Evolutionary conservation across 2,113 vertebrate genomes (phyloP), one percentile per base, ranked within the genome.

Genomic region (Beaufortia kweichowensis): DNA sequence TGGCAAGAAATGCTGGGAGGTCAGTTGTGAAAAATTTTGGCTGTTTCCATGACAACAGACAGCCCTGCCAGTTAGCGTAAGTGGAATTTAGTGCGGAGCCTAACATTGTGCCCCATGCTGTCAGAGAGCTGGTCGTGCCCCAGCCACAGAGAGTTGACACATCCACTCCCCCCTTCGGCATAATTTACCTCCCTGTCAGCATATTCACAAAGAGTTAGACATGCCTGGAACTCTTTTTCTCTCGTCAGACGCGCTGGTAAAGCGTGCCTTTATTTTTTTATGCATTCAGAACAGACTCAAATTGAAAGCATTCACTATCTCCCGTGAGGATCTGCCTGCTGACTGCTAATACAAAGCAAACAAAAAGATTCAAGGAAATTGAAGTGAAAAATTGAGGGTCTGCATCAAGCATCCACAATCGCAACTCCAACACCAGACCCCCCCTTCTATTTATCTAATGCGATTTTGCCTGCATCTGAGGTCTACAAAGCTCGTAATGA

Each of bases 401-500:
- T 73, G 57, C 35, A 39, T 48, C 9, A 43, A 79, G 63, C 69
- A 29, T 60, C 87, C 61, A 76, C 84, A 87, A 87, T 85, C 79
- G 85, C 83, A 81, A 81, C 87, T 87, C 81, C 83, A 80, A 71
- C 31, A 41, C 68, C 8, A 28, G 17, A 31, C 21, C n/a, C 14
- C 63, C 88, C 82, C 86, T 82, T 75, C 76, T 80, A 80, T 86
- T 90, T 86, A 84, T 89, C 86, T 84, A 77, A 83, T 83, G 89
- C n/a, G 86, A 86, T 90, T 86, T 83, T 82, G 84, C 77, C 90
- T 88, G 86, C 87, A 86, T 88, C 85, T 85, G 87, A 90, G 88
- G 74, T 86, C 80, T 79, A 90, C 85, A 87, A 86, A 86, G 85
- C 87, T 88, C 88, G 85, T 86, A 90, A 90, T 90, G 89, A 89